Percentiles rank a stretch among this genome's conserved stretches.
These are phyloP conservation scores for Conus ventricosus DNA, from an alignment of 1,140 invertebrate species.

Conservation along the genomic window DNA sequence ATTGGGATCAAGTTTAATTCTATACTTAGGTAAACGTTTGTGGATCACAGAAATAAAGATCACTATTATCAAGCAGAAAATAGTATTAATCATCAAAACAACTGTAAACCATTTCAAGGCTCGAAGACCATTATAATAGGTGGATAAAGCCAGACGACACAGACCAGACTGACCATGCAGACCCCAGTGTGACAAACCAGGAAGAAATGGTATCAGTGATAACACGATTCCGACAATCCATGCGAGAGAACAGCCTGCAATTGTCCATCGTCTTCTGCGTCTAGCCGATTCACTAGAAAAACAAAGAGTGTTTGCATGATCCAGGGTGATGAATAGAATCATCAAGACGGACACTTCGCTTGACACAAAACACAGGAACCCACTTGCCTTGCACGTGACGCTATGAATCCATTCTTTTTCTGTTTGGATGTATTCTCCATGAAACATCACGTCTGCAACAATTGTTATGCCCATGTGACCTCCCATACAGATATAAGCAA, in stretches of 20 bases:
- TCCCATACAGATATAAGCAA: conserved; percentile 34
- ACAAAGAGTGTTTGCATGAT: not conserved
- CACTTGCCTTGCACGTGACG: conserved; percentile 19
- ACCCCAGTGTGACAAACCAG: conserved; percentile 29
- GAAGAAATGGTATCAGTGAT: conserved; percentile 27
- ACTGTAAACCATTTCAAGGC: no score
- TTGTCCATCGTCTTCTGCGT: not conserved
- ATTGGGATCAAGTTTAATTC: no score
- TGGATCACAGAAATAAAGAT: no score
- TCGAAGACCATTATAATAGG: no score
- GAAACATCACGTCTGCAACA: conserved; percentile 17
- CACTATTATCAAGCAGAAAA: no score
- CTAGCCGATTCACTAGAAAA: not conserved
- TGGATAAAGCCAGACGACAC: no score
- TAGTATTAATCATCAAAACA: no score
- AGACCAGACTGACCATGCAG: conserved; percentile 45
- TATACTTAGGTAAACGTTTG: no score
- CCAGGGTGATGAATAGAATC: conserved; percentile 50
- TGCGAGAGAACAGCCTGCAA: not conserved
- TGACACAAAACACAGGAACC: conserved; percentile 37
- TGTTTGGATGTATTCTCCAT: conserved; percentile 52
- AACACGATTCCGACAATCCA: conserved; percentile 21
- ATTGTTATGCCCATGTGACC: conserved; percentile 28
- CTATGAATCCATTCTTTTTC: conserved; percentile 30
- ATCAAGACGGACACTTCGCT: conserved; percentile 36